A percentile compares a stretch with the other conserved stretches of the same genome.
These are phyloP conservation scores for Ormia ochracea DNA, from an alignment of 2,888 invertebrate species.

Conservation along the genomic window DNA sequence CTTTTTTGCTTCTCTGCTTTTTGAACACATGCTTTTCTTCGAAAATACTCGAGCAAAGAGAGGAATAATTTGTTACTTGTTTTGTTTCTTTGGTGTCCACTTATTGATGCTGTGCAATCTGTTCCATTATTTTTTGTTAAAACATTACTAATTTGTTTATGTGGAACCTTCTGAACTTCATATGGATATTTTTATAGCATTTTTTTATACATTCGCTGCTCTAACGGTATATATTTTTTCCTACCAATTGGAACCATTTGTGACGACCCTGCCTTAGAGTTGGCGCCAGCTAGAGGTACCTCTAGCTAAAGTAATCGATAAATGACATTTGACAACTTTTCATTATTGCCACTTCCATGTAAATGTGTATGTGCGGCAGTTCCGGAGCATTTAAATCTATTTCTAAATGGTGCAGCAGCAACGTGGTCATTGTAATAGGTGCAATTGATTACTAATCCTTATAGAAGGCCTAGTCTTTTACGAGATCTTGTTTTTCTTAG, in stretches of 20 bases:
- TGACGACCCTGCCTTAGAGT: no score
- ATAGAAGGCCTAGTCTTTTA: no score
- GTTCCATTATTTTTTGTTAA: background rate
- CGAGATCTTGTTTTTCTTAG: no score
- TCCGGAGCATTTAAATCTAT: no score
- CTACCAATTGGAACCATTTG: background rate
- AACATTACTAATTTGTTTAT: background rate
- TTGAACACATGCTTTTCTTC: background rate
- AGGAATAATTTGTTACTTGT: background rate
- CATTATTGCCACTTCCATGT: no score
- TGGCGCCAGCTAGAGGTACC: no score
- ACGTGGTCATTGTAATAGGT: no score
- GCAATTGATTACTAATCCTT: no score
- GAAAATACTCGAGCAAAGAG: background rate
- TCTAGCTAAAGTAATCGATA: no score
- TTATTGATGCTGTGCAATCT: background rate
- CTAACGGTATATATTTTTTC: background rate
- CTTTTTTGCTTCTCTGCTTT: slow-evolving; percentile 8
- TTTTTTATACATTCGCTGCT: background rate
- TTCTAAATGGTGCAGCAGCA: no score
- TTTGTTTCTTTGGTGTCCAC: background rate
- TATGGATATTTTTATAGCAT: background rate
- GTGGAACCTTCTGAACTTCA: background rate
- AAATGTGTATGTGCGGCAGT: no score
- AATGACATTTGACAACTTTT: no score